Conservation (phyloP, 1,140 invertebrate genomes). For the Pachypeltis micranthus region DNA sequence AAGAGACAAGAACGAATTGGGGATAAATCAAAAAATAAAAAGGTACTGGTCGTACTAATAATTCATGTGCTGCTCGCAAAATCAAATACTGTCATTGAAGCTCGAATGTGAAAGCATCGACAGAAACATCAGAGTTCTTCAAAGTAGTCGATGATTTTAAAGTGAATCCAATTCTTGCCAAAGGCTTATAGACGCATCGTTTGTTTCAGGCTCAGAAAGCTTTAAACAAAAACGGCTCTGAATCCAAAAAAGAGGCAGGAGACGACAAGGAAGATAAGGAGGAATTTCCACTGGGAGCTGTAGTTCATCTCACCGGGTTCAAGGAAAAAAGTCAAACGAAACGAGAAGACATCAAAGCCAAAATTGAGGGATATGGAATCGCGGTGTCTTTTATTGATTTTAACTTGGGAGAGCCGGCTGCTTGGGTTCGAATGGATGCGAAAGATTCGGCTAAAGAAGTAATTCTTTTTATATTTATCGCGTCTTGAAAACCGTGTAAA, state of each 20-base stretch:
- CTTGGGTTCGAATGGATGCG: slow-evolving; percentile 54
- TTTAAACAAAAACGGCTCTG: slow-evolving; percentile 21
- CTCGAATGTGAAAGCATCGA: neutral
- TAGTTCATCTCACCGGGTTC: slow-evolving; percentile 51
- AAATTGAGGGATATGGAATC: slow-evolving; percentile 44
- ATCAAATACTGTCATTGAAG: no score
- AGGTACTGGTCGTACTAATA: no score
- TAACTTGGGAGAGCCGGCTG: slow-evolving; percentile 54
- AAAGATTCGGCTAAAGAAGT: slow-evolving; percentile 54
- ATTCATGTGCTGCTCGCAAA: no score
- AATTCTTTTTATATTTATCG: slow-evolving; percentile 1
- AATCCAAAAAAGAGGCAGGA: slow-evolving; percentile 22
- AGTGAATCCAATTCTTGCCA: no score
- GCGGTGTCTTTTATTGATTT: slow-evolving; percentile 64
- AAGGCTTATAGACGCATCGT: neutral
- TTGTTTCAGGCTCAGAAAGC: neutral
- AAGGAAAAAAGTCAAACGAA: slow-evolving; percentile 41
- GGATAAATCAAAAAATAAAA: no score
- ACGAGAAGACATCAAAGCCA: slow-evolving; percentile 57
- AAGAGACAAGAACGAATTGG: no score
- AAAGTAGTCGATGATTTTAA: no score
- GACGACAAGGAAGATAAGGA: slow-evolving; percentile 29
- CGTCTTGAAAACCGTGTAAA: neutral
- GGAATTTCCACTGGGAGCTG: slow-evolving; percentile 50
- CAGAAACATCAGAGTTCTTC: neutral